Evolutionary conservation across 2,888 invertebrate species (phyloP).

Genomic region (Ophion ventricosus): DNA sequence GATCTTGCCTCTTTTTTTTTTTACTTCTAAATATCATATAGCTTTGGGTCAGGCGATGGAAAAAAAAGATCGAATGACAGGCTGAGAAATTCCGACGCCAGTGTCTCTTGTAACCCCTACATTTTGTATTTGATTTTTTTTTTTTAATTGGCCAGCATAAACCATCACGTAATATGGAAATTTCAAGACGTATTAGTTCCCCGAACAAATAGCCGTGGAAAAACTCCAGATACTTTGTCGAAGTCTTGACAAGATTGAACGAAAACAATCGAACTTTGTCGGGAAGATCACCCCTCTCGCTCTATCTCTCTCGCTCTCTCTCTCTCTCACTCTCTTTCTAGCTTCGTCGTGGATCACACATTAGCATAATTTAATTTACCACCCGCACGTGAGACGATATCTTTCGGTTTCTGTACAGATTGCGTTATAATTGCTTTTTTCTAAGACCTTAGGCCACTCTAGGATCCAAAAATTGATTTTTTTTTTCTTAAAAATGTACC

Average conservation of each 20-base stretch:
- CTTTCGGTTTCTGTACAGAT: not conserved
- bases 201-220: constrained; percentile 5
- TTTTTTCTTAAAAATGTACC: too few relatives aligned
- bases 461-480: too few relatives aligned
- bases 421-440: too few relatives aligned
- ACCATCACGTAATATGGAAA: constrained; percentile 1
- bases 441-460: too few relatives aligned
- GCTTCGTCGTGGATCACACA: constrained; percentile 19
- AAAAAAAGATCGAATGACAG: not conserved
- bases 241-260: constrained; percentile 17
- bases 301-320: not conserved
- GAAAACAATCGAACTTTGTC: constrained; percentile 49
- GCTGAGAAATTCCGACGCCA: too few relatives aligned
- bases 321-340: not conserved
- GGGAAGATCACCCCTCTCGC: not conserved
- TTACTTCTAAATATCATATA: too few relatives aligned
- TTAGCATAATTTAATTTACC: constrained; percentile 56
- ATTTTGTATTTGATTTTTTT: not conserved
- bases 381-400: not conserved
- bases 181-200: not conserved
- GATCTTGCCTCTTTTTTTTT: not conserved
- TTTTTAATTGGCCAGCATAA: not conserved
- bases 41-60: not conserved
- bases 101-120: too few relatives aligned
- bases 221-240: not conserved